Evolutionary conservation across 2,888 invertebrate genomes (phyloP).

Genomic region (Agonopterix arenella): DNA sequence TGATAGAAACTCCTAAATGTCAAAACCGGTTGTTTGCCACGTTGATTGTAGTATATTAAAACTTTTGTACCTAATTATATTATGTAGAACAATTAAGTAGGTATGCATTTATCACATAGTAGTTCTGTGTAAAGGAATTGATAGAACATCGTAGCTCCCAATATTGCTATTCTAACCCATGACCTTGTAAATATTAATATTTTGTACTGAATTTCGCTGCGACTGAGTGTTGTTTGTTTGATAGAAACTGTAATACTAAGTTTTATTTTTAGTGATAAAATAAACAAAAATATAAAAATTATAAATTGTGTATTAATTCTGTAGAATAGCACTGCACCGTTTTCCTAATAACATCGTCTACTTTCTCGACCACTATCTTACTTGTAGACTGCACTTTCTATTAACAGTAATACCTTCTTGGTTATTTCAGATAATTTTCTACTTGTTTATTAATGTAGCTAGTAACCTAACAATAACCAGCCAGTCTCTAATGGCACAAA

Average conservation of each 20-base stretch:
- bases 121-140: constrained; percentile 39
- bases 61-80: constrained; percentile 19
- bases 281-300: constrained; percentile 67
- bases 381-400: constrained; percentile 50
- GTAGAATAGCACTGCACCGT: constrained; percentile 51
- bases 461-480: constrained; percentile 24
- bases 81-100: constrained; percentile 17
- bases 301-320: constrained; percentile 46
- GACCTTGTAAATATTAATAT: constrained; percentile 63
- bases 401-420: constrained; percentile 49
- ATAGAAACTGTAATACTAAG: constrained; percentile 75
- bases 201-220: constrained; percentile 68
- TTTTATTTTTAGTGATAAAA: constrained; percentile 75
- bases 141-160: constrained; percentile 15
- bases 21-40: constrained; percentile 26
- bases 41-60: constrained; percentile 14
- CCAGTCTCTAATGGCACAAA: constrained; percentile 18
- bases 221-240: constrained; percentile 72
- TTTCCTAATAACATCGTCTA: constrained; percentile 44
- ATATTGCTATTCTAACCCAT: constrained; percentile 25
- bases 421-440: constrained; percentile 38
- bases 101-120: constrained; percentile 58
- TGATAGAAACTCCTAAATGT: constrained; percentile 34
- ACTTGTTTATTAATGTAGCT: constrained; percentile 6
- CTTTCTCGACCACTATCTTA: constrained; percentile 42